phyloP scores from a whole-genome alignment of 2,113 vertebrate genomes.

The Aptenodytes forsteri region DNA sequence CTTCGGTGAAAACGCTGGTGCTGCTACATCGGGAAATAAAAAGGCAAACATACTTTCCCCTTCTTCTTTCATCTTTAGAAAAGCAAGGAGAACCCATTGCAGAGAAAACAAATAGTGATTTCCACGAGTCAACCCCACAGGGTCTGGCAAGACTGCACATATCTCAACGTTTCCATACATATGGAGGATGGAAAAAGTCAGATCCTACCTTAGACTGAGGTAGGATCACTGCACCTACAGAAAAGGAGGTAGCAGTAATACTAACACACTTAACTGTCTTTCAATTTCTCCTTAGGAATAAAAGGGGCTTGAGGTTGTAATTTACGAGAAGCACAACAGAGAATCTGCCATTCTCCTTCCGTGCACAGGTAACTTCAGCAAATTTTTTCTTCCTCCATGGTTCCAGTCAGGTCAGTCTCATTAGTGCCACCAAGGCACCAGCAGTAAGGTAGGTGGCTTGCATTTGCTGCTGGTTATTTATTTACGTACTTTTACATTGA shows the following conservation, averaged over 20 bases:
- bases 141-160: not conserved
- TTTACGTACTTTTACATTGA: slow-evolving; percentile 22
- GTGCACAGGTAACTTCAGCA: not conserved
- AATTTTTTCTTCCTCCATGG: not conserved
- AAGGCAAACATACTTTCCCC: not conserved
- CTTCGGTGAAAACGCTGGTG: not conserved
- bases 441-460: not conserved
- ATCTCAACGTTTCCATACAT: fast-evolving
- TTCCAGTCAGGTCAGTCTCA: not conserved
- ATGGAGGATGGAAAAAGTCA: not conserved
- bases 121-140: not conserved
- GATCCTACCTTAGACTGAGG: not conserved
- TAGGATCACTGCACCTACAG: not conserved
- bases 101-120: not conserved
- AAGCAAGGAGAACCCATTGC: not conserved
- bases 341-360: not conserved
- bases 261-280: not conserved
- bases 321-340: not conserved
- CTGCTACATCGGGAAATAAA: not conserved
- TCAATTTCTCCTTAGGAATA: not conserved
- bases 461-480: slow-evolving; percentile 8
- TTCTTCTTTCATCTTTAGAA: not conserved
- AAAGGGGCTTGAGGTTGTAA: not conserved
- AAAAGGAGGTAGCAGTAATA: not conserved
- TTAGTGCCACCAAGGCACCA: not conserved